Base-by-base conservation (phyloP, 2,888 invertebrate genomes). In the Invenusta paracnida region DNA sequence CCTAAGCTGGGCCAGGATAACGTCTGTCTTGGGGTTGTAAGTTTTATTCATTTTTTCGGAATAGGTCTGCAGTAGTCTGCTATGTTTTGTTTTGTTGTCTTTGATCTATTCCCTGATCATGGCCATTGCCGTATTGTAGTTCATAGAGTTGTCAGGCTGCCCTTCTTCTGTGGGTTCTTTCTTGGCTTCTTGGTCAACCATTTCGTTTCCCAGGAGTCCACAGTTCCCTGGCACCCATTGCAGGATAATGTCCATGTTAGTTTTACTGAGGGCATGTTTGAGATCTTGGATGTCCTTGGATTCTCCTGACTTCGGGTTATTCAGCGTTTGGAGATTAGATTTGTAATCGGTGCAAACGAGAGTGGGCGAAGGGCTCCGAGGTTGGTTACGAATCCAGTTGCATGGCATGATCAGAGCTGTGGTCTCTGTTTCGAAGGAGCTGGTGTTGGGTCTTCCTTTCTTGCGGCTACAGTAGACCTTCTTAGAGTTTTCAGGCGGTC, bases 201-300 rank as follows among this genome's bases (percentile, higher is more conserved):
- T 25, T 73, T 73, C 73, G 73, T 73, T 73, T 73, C 73, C 73
- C 73, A 23, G 73, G 25, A 73, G 73, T 73, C 73, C 73, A 73
- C 73, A 73, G 73, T 73, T 2, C 73, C 73, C 25, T 73, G 73
- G 25, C 27, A 73, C 73, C 23, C 73, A 73, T 73, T 73, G 73
- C 73, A n/a, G 73, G 48, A 48, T 11, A 48, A 11, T 48, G 48
- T 48, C 48, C 48, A 48, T 48, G 48, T 48, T 48, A 17, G 25
- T 73, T 5, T 73, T 73, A 23, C 73, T 73, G 73, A 25, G 73
- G 73, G 73, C 73, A 13, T 73, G 11, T 5, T 25, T 73, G 73
- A 73, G 73, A 73, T 73, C 73, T 73, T 73, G 73, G 27, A 73
- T 73, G 73, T 73, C 73, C 73, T 73, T 73, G 73, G 73, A 73